Percentiles rank a stretch among this genome's conserved stretches.
These are phyloP conservation scores for Hylaeus anthracinus DNA, from an alignment of 1,140 invertebrate species.

Conservation along the genomic window DNA sequence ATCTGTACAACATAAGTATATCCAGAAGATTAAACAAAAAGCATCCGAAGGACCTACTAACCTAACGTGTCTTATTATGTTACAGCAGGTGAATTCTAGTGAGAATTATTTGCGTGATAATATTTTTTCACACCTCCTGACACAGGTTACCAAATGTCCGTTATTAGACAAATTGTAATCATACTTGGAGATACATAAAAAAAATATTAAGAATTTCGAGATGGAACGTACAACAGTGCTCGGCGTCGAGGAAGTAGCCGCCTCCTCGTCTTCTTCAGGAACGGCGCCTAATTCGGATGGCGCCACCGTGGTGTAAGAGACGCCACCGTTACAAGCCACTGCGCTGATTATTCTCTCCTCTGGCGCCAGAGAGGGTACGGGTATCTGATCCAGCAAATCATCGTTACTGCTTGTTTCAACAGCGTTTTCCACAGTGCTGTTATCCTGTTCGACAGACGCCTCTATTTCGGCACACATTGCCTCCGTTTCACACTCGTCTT, in stretches of 20 bases:
- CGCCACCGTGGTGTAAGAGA: constrained; percentile 63
- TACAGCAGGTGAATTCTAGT: no score
- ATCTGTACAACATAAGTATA: no score
- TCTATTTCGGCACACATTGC: constrained; percentile 39
- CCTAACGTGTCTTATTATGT: no score
- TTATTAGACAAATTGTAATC: no score
- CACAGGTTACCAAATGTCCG: no score
- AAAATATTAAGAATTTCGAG: no score
- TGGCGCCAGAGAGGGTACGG: constrained; percentile 62
- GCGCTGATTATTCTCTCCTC: constrained; percentile 69
- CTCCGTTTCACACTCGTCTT: constrained; percentile 54
- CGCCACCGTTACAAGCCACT: constrained; percentile 63
- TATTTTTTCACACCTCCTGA: no score
- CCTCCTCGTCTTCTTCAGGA: constrained; percentile 85
- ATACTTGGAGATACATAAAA: no score
- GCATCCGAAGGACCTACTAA: no score
- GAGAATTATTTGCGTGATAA: no score
- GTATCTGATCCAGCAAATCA: constrained; percentile 69
- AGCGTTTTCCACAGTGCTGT: constrained; percentile 45
- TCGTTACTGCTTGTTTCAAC: constrained; percentile 56
- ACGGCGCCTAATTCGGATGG: constrained; percentile 81
- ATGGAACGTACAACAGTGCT: constrained; percentile 78
- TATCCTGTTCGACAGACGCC: constrained; percentile 57
- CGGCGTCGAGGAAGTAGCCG: constrained; percentile 84
- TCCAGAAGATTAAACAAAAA: no score